A percentile compares a stretch with the other conserved stretches of the same genome.
These are phyloP conservation scores for Aphodius sticticus DNA, from an alignment of 2,888 invertebrate species.

Conservation along the genomic window DNA sequence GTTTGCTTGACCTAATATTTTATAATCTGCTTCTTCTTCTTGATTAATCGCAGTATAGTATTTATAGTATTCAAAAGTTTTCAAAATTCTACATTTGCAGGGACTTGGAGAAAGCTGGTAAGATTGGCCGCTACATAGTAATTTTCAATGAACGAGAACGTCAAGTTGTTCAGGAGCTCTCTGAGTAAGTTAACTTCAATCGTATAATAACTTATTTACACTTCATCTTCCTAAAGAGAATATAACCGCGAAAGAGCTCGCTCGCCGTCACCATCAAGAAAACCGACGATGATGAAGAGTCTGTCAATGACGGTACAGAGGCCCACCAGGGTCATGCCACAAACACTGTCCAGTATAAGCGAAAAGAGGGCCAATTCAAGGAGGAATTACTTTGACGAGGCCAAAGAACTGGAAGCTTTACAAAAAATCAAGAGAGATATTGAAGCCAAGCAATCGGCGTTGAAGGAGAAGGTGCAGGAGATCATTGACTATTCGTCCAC, in stretches of 20 bases:
- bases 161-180: slow-evolving; percentile 33
- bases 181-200: slow-evolving; percentile 6
- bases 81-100: slow-evolving; percentile 19
- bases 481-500: slow-evolving; percentile 29
- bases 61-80: neutral
- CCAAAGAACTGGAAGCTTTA: slow-evolving; percentile 29
- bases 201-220: neutral
- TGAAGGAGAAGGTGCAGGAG: slow-evolving; percentile 33
- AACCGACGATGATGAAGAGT: neutral
- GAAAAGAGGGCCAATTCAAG: slow-evolving; percentile 22
- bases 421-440: slow-evolving; percentile 30
- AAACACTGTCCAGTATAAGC: slow-evolving; percentile 23
- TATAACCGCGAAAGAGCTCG: neutral
- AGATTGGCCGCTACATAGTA: slow-evolving; percentile 20
- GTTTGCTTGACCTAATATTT: too few species aligned
- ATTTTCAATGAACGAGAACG: slow-evolving; percentile 33
- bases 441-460: slow-evolving; percentile 33
- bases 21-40: too few species aligned
- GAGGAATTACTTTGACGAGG: slow-evolving; percentile 10
- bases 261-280: neutral
- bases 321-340: neutral
- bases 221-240: neutral
- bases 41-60: too few species aligned
- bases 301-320: neutral
- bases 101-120: slow-evolving; percentile 32